Percentiles rank a stretch among this genome's conserved stretches.
Evolutionary conservation across 2,888 invertebrate genomes (phyloP).

Genomic region (Pandemis cinnamomeana): DNA sequence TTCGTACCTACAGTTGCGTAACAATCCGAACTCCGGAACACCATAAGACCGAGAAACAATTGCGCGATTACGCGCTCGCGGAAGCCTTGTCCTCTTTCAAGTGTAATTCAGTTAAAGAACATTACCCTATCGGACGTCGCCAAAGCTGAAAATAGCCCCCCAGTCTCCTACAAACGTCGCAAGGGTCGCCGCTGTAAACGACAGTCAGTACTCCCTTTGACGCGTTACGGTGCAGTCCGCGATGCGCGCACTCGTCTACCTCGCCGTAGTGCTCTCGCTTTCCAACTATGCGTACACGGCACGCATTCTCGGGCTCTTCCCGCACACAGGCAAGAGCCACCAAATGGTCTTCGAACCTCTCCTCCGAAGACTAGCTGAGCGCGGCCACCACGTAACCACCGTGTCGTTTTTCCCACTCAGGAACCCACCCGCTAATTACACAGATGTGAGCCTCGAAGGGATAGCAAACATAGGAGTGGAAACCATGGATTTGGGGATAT

Average conservation of each 20-base stretch:
- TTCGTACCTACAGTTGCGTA: neutral
- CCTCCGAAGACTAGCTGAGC: constrained; percentile 78
- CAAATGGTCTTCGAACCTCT: constrained; percentile 85
- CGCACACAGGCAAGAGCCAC: constrained; percentile 86
- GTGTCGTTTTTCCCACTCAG: constrained; percentile 84
- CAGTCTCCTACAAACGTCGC: constrained; percentile 23
- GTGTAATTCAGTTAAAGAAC: constrained; percentile 48
- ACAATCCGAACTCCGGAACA: neutral
- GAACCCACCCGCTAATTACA: constrained; percentile 74
- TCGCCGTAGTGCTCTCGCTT: constrained; percentile 54
- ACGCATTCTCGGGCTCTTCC: constrained; percentile 85
- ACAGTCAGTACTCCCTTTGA: constrained; percentile 47
- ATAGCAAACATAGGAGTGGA: constrained; percentile 67
- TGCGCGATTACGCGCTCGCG: constrained; percentile 25
- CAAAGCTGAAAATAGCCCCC: constrained; percentile 52
- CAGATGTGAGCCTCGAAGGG: constrained; percentile 74
- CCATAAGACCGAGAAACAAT: constrained; percentile 16
- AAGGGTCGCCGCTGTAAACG: constrained; percentile 35
- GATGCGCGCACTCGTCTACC: constrained; percentile 59
- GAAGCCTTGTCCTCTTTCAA: constrained; percentile 39
- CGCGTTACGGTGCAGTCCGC: constrained; percentile 50
- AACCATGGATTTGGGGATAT: constrained; percentile 61
- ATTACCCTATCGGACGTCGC: constrained; percentile 48
- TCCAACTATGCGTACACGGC: constrained; percentile 61
- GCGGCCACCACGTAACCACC: constrained; percentile 86